phyloP scores from a whole-genome alignment of 2,888 invertebrate species.

The Pachycephus smyrnensis region DNA sequence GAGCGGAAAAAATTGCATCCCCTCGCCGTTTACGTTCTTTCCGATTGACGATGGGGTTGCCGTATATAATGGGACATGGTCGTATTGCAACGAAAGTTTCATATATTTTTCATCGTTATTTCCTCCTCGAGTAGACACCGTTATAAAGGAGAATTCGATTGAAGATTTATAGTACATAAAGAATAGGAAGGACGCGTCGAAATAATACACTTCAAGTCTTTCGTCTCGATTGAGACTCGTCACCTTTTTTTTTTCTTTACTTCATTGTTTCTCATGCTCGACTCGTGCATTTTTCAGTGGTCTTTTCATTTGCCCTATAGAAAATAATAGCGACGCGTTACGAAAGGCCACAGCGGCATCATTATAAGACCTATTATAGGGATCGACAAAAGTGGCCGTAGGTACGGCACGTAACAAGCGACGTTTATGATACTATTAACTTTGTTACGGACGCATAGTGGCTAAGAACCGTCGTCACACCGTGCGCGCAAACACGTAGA shows the following conservation, averaged over 20 bases:
- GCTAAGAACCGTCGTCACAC: constrained; percentile 12
- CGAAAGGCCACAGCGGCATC: not conserved
- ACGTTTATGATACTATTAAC: constrained; percentile 59
- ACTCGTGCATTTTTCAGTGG: not conserved
- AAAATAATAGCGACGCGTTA: not conserved
- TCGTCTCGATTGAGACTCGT: not conserved
- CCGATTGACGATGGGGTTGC: not conserved
- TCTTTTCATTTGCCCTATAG: not conserved
- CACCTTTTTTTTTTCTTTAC: not conserved
- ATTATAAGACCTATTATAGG: constrained; percentile 24
- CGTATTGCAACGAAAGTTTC: not conserved
- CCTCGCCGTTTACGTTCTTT: not conserved
- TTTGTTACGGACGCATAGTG: constrained; percentile 45
- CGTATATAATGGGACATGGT: not conserved
- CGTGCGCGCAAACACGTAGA: constrained; percentile 28
- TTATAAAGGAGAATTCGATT: not conserved
- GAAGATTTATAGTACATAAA: not conserved
- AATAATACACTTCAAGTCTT: not conserved
- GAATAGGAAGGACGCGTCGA: not conserved
- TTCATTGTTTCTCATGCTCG: not conserved
- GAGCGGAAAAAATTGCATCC: not conserved
- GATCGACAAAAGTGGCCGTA: constrained; percentile 47
- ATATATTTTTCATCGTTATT: not conserved
- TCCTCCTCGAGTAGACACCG: not conserved
- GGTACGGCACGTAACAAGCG: constrained; percentile 41